These are phyloP conservation scores for Ptychadena robeensis DNA, from an alignment of 2,797 vertebrate species.

Conservation along the genomic window DNA sequence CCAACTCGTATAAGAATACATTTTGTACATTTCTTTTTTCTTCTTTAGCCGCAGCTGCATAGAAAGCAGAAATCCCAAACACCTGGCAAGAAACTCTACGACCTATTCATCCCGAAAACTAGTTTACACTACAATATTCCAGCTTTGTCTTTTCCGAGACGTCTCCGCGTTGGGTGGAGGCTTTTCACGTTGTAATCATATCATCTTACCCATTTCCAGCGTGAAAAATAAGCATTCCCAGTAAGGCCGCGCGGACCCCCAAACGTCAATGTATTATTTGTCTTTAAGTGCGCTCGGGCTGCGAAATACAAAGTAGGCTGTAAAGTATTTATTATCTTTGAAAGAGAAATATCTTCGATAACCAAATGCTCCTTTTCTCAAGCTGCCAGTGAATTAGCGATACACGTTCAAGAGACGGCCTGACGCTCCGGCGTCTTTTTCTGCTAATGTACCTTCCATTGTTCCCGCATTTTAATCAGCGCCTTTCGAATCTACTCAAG, in stretches of 20 bases:
- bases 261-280: conserved; percentile 36
- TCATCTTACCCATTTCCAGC: conserved; percentile 17
- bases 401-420: conserved; percentile 48
- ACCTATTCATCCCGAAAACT: neutral
- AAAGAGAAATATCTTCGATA: conserved; percentile 39
- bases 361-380: conserved; percentile 47
- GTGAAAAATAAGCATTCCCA: neutral
- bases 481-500: conserved; percentile 61
- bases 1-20: neutral
- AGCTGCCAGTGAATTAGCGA: conserved; percentile 51
- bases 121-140: neutral
- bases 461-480: conserved; percentile 56
- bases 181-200: conserved; percentile 11
- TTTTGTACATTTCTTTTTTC: neutral
- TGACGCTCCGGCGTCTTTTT: conserved; percentile 35
- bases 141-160: conserved; percentile 1
- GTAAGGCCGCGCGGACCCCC: neutral
- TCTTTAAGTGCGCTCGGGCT: conserved; percentile 36
- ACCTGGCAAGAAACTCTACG: neutral
- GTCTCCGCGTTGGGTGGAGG: neutral
- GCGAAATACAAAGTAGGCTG: conserved; percentile 26
- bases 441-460: conserved; percentile 53
- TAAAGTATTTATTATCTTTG: conserved; percentile 57
- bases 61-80: neutral
- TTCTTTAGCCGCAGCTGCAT: neutral